A percentile compares a stretch with the other conserved stretches of the same genome.
phyloP scores from a whole-genome alignment of 1,140 invertebrate genomes.

The Rhizoglyphus robini region DNA sequence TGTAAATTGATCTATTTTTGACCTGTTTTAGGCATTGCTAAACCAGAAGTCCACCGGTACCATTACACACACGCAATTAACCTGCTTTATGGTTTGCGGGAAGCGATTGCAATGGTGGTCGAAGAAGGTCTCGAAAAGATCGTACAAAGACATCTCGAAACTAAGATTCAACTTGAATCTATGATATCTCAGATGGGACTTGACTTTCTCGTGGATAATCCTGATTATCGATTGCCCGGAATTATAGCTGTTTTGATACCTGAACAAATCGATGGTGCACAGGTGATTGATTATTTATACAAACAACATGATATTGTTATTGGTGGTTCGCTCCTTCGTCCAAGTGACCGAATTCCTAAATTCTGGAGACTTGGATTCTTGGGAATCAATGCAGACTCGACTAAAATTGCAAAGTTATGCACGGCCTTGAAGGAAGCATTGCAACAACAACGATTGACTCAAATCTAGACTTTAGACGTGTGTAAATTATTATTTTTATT shows the following conservation, averaged over 20 bases:
- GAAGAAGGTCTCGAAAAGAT: constrained; percentile 53
- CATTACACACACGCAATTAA: constrained; percentile 66
- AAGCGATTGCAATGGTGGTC: constrained; percentile 55
- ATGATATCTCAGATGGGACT: constrained; percentile 46
- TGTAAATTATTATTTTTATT: too few relatives aligned
- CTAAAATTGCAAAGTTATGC: background rate
- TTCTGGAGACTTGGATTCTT: constrained; percentile 64
- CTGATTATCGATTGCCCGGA: constrained; percentile 51
- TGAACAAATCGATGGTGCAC: constrained; percentile 48
- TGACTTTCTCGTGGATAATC: constrained; percentile 51
- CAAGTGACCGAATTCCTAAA: constrained; percentile 57
- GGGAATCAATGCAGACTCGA: constrained; percentile 45
- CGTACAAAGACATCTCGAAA: constrained; percentile 51
- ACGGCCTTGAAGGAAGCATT: background rate
- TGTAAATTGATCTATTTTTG: constrained; percentile 6
- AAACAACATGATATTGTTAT: constrained; percentile 59
- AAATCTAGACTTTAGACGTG: background rate
- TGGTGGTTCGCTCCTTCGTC: constrained; percentile 42
- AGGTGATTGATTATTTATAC: constrained; percentile 38
- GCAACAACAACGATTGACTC: background rate
- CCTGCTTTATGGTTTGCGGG: constrained; percentile 57
- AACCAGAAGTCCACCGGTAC: constrained; percentile 35
- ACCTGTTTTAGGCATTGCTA: too few relatives aligned
- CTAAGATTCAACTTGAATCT: constrained; percentile 27
- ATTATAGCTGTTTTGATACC: constrained; percentile 60